Evolutionary conservation across 2,797 vertebrate species (phyloP).

Genomic region (Onychomys leucogaster): DNA sequence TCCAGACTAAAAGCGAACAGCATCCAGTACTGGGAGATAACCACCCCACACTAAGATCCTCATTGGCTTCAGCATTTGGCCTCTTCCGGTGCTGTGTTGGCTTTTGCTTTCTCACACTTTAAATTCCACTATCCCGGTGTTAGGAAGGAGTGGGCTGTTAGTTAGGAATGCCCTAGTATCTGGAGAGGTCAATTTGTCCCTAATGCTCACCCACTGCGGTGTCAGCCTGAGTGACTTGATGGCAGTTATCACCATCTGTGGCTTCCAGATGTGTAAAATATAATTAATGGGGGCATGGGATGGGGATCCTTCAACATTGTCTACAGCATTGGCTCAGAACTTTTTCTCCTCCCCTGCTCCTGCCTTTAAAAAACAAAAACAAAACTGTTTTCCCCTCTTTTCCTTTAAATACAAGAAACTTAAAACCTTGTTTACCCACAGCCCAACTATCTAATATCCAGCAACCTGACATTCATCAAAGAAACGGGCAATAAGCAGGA

Average conservation of each 20-base stretch:
- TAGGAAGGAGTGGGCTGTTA: slow-evolving; percentile 23
- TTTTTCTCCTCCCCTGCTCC: not conserved
- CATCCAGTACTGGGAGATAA: not conserved
- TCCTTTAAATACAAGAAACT: not conserved
- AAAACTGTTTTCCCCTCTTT: not conserved
- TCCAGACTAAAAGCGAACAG: not conserved
- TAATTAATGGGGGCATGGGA: not conserved
- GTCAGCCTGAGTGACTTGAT: slow-evolving; percentile 31
- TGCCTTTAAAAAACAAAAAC: not conserved
- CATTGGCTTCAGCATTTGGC: not conserved
- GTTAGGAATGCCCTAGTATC: slow-evolving; percentile 37
- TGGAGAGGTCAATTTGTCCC: slow-evolving; percentile 57
- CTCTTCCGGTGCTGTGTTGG: not conserved
- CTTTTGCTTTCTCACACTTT: not conserved
- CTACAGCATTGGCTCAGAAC: not conserved
- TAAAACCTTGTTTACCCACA: not conserved
- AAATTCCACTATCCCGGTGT: not conserved
- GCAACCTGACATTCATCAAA: slow-evolving; percentile 40
- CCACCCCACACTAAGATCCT: not conserved
- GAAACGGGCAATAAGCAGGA: not conserved
- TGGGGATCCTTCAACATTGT: not conserved
- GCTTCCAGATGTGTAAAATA: slow-evolving; percentile 49
- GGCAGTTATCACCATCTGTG: not conserved
- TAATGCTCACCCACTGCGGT: slow-evolving; percentile 46
- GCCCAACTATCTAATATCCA: not conserved